Evolutionary conservation across 2,113 vertebrate species (phyloP).

Genomic region (Ceratotherium simum): DNA sequence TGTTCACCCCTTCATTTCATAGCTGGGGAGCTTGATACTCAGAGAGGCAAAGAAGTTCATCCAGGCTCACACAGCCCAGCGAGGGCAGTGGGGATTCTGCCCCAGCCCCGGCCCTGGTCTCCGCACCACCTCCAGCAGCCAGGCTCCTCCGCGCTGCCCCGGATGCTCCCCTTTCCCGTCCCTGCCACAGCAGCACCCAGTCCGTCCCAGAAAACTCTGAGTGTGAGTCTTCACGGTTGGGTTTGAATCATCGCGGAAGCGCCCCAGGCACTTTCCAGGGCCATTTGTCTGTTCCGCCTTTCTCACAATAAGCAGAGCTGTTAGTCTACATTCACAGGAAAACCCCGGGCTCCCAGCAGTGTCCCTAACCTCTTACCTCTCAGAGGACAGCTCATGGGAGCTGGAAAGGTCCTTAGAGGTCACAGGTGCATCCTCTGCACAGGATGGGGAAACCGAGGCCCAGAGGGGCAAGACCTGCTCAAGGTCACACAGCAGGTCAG

Average conservation of each 20-base stretch:
- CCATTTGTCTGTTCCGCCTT: neutral
- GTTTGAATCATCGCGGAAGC: neutral
- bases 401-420: neutral
- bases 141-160: neutral
- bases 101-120: neutral
- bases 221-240: neutral
- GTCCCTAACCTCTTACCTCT: neutral
- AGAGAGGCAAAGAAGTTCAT: neutral
- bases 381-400: neutral
- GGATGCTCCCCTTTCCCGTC: neutral
- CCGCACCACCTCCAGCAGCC: neutral
- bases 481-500: neutral
- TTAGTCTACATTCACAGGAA: neutral
- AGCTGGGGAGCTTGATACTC: neutral
- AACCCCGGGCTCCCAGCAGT: neutral
- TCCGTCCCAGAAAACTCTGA: neutral
- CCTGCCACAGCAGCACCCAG: neutral
- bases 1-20: neutral
- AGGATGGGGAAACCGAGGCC: neutral
- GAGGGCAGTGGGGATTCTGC: no score
- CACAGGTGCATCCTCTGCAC: no score
- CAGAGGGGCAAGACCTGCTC: accelerated
- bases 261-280: neutral
- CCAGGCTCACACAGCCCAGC: neutral
- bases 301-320: neutral